Base-by-base conservation (phyloP, 1,140 invertebrate species). In the Chrysopa pallens region DNA sequence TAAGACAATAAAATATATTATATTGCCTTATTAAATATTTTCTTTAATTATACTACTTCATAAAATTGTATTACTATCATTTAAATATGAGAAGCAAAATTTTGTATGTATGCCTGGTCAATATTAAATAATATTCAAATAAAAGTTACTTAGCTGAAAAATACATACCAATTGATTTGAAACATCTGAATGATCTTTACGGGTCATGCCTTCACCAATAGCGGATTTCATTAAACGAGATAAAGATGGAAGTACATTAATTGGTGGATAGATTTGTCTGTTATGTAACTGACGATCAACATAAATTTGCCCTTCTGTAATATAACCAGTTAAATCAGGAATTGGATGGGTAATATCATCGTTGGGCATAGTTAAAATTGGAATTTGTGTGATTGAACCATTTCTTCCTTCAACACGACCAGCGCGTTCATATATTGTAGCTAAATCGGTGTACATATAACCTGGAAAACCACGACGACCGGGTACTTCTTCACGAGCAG, bases 191-290 rank as follows among this genome's bases (percentile, higher is more conserved):
- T 80, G 78, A 53, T 80, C 78, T 56, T 76, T 74, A 47, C 78
- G 60, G 9, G 78, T 80, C 76, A 80, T 80, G 11, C 67, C 73
- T 52, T 80, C 74, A 43, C 78, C 78, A 56, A 80, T 81, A 53
- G 77, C 78, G 46, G 76, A 80, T 56, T 80, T 81, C 77, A 80
- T 81, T 42, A 80, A 61, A 63, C 78, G 73, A 35, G 76, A 79
- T 46, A 80, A 57, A 36, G 77, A 80, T 40, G 77, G 78, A 40
- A 80, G 56, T 42, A 81, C 78, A 54, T 81, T 80, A 49, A 80
- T 76, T 42, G 78, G 78, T 46, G 78, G 78, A 56, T 81, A 80
- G 46, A 80, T 76, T 59, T 74, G 72, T 58, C 72, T 63, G 60
- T 78, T 77, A 54, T 78, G 70, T 29, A 77, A 57, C 47, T 76